A percentile compares a stretch with the other conserved stretches of the same genome.
These are phyloP conservation scores for Phthorimaea operculella DNA, from an alignment of 1,140 invertebrate genomes.

Conservation along the genomic window DNA sequence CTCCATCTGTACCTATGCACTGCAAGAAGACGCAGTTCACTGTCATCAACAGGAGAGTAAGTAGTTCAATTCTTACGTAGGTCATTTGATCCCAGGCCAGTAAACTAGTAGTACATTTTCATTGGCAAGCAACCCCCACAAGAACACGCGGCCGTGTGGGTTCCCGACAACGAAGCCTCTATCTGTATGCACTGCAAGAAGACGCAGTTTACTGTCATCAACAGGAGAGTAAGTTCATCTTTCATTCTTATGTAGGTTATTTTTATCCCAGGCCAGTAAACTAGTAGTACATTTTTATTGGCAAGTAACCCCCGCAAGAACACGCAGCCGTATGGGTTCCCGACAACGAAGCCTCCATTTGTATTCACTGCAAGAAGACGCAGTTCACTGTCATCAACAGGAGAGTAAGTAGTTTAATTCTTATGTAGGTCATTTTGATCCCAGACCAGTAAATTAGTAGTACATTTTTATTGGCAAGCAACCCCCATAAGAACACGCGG, in stretches of 20 bases:
- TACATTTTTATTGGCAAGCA: too few relatives aligned
- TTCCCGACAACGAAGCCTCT: conserved; percentile 95
- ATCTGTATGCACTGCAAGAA: conserved; percentile 98
- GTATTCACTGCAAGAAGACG: conserved; percentile 98
- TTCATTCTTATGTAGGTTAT: too few relatives aligned
- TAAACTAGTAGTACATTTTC: too few relatives aligned
- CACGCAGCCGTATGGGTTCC: conserved; percentile 99
- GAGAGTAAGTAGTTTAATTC: conserved; percentile 77
- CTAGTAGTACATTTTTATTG: too few relatives aligned
- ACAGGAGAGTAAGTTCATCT: conserved; percentile 68
- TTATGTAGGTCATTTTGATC: too few relatives aligned
- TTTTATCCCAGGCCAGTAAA: too few relatives aligned
- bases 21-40: conserved; percentile 98
- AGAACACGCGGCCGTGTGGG: conserved; percentile 97
- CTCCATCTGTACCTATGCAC: conserved; percentile 88
- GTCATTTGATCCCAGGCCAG: too few relatives aligned
- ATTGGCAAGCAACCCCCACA: conserved; percentile 93
- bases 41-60: conserved; percentile 92
- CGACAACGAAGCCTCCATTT: conserved; percentile 92
- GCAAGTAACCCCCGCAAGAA: conserved; percentile 79
- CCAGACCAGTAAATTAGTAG: too few relatives aligned
- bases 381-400: conserved; percentile 97
- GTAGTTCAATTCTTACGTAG: too few relatives aligned
- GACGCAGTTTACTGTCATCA: conserved; percentile 95
- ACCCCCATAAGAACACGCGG: conserved; percentile 90